These are phyloP conservation scores for Charaxes varanes DNA, from an alignment of 1,140 invertebrate genomes.

Conservation along the genomic window DNA sequence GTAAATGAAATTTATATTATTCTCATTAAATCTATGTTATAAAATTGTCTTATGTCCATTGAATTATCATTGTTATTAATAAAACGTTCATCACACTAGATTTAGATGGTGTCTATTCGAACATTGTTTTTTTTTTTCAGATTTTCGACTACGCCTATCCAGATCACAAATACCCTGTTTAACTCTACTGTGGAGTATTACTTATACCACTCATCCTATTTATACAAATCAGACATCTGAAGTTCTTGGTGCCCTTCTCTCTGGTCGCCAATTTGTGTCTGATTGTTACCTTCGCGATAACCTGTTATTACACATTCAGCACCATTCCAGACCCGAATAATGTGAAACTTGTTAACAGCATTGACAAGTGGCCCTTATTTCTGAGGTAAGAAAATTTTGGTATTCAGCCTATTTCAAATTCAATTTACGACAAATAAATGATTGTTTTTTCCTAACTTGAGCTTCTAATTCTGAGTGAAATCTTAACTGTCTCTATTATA, in stretches of 20 bases:
- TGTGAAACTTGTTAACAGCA: constrained; percentile 53
- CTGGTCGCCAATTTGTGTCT: constrained; percentile 81
- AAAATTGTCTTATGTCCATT: no score
- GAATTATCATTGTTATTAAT: no score
- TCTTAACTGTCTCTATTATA: no score
- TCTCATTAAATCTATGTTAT: no score
- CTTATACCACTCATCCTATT: constrained; percentile 76
- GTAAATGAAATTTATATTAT: no score
- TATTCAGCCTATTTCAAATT: no score
- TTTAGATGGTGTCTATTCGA: no score
- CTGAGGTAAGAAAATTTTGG: constrained; percentile 73
- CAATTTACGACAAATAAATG: no score
- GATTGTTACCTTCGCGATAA: constrained; percentile 79
- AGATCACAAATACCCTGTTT: constrained; percentile 36
- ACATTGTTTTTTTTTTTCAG: constrained; percentile 44
- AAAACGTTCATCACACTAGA: no score
- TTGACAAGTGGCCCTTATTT: constrained; percentile 77
- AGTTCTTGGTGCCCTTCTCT: constrained; percentile 85
- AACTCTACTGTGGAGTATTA: constrained; percentile 76
- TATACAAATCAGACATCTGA: constrained; percentile 81
- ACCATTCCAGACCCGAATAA: constrained; percentile 63
- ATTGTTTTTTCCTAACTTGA: no score
- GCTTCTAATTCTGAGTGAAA: no score
- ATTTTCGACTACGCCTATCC: constrained; percentile 56
- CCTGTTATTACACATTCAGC: constrained; percentile 82